Base-by-base conservation (phyloP, 2,113 vertebrate species). In the Circaetus cinerascens region DNA sequence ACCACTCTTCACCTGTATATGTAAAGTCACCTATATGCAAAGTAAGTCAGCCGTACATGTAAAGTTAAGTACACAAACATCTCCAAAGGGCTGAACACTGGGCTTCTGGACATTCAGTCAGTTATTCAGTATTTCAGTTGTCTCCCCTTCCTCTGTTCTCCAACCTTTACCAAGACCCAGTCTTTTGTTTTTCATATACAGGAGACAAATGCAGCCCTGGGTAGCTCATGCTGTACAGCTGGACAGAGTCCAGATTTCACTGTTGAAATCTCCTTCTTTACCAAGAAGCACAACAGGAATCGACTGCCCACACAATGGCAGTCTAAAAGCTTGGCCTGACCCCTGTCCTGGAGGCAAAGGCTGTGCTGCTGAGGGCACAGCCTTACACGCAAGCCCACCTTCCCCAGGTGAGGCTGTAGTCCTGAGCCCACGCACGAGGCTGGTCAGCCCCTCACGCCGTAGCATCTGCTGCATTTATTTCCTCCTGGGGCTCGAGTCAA, bases 301-400 rank as follows among this genome's bases (percentile, higher is more conserved):
- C 11, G 72, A 14, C 3, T 22, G 10, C 41, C 27, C 45, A 57
- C 25, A 66, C 38, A 86, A 62, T 0, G 3, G 4, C 25, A 66
- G 19, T 21, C 27, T 80, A 27, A 63, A 81, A 62, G 13, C 9
- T 69, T 79, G 45, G 5, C 11, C 30, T 73, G 11, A 2, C 64
- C 29, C 8, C 19, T 73, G 15, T 66, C 6, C 53, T 53, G 50
- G 27, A 88, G 41, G 26, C 18, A 55, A 57, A 45, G 21, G 16
- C 45, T 53, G 12, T 40, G 10, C 40, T 38, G 32, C 29, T 0
- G 0, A 25, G 40, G 53, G 23, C 21, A 15, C 27, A 50, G 46
- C 19, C 55, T 29, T 3, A 2, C 17, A 27, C 1, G 1, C 8
- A 29, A 62, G 26, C 15, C 13, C 21, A 2, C 32, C 34, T 29